A percentile compares a stretch with the other conserved stretches of the same genome.
phyloP scores from a whole-genome alignment of 1,140 invertebrate species.

The Drosophila melanica region DNA sequence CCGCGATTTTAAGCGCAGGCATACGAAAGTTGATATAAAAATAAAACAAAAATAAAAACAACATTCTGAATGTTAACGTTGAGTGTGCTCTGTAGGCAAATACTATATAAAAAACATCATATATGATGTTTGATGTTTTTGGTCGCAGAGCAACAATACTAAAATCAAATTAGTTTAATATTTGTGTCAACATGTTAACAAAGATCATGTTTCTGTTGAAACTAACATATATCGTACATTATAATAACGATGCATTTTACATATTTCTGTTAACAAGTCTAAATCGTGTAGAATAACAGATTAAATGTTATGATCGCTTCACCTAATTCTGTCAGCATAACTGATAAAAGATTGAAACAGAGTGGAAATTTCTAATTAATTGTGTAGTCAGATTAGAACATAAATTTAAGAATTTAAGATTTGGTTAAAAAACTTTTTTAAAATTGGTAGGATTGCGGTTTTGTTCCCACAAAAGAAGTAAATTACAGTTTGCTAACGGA shows the following conservation, averaged over 20 bases:
- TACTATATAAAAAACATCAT: conserved; percentile 3
- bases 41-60: conserved; percentile 53
- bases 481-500: no score
- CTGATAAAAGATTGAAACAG: neutral
- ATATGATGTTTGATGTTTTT: no score
- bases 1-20: conserved; percentile 70
- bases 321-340: neutral
- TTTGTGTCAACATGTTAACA: neutral
- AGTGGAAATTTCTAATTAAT: no score
- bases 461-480: no score
- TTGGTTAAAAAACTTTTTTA: no score
- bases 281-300: no score
- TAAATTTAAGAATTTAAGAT: no score
- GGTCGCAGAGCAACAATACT: neutral
- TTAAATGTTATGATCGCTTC: no score
- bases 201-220: neutral
- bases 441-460: no score
- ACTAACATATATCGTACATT: neutral
- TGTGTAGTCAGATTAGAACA: no score
- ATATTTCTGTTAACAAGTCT: no score
- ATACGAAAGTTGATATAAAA: conserved; percentile 75
- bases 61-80: conserved; percentile 17
- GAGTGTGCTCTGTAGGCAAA: conserved; percentile 22
- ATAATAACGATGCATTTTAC: no score
- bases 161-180: neutral